Percentiles rank a stretch among this genome's conserved stretches.
Conservation (phyloP, 2,888 invertebrate species). For the Nesidiocoris tenuis region DNA sequence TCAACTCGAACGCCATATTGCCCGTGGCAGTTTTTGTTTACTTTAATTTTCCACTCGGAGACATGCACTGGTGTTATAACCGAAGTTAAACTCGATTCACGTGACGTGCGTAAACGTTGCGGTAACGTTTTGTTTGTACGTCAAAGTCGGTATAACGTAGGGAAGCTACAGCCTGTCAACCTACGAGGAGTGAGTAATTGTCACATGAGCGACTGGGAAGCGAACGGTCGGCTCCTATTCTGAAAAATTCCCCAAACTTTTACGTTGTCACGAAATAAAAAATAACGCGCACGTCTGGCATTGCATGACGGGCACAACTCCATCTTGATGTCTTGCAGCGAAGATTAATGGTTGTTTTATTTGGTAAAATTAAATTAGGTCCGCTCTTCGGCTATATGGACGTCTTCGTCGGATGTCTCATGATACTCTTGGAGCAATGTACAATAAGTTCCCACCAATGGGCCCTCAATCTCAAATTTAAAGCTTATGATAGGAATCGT, state of each 20-base stretch:
- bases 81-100: background rate
- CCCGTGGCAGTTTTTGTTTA: background rate
- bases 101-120: background rate
- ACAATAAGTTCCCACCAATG: too few relatives aligned
- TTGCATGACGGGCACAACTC: too few relatives aligned
- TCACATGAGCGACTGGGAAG: background rate
- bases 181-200: background rate
- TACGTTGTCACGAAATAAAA: too few relatives aligned
- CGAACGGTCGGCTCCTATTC: background rate
- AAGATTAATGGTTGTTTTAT: too few relatives aligned
- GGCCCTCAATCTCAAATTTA: too few relatives aligned
- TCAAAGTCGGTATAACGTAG: background rate
- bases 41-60: background rate
- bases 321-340: too few relatives aligned
- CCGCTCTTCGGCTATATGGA: too few relatives aligned
- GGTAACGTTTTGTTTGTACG: background rate
- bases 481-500: too few relatives aligned
- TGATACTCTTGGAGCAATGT: too few relatives aligned
- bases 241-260: background rate
- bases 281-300: too few relatives aligned
- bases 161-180: background rate
- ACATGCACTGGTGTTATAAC: background rate
- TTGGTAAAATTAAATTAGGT: too few relatives aligned
- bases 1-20: background rate
- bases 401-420: too few relatives aligned